These are phyloP conservation scores for Mythimna albipuncta DNA, from an alignment of 2,888 invertebrate genomes.

Conservation along the genomic window DNA sequence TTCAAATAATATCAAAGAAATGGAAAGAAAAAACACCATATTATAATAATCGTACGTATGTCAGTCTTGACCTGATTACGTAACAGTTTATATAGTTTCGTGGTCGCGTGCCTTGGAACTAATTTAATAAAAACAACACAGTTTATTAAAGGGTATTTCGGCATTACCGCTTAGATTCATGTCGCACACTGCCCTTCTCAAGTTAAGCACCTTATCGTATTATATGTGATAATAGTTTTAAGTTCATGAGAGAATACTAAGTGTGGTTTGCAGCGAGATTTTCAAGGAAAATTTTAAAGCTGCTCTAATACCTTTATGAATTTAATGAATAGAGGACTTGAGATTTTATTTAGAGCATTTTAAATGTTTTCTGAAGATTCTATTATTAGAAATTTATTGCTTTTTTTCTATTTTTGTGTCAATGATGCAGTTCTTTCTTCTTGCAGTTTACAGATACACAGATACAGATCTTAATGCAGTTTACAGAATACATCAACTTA, in stretches of 20 bases:
- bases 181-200: constrained; percentile 76
- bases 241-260: constrained; percentile 31
- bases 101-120: constrained; percentile 86
- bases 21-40: constrained; percentile 38
- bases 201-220: constrained; percentile 76
- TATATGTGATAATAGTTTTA: constrained; percentile 70
- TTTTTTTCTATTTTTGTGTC: too few relatives aligned
- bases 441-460: too few relatives aligned
- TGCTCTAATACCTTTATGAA: background rate
- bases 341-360: constrained; percentile 1
- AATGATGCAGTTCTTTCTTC: too few relatives aligned
- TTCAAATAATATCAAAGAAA: constrained; percentile 1
- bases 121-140: constrained; percentile 89
- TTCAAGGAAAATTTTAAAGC: constrained; percentile 27
- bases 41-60: constrained; percentile 60
- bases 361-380: background rate
- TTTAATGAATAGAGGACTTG: background rate
- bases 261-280: constrained; percentile 38
- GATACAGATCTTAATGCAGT: too few relatives aligned
- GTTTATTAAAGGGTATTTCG: constrained; percentile 86
- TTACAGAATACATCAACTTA: too few relatives aligned
- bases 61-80: constrained; percentile 82
- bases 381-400: background rate
- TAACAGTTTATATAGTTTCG: constrained; percentile 75
- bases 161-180: constrained; percentile 79